phyloP scores from a whole-genome alignment of 2,888 invertebrate genomes.

The Dusona sp. region DNA sequence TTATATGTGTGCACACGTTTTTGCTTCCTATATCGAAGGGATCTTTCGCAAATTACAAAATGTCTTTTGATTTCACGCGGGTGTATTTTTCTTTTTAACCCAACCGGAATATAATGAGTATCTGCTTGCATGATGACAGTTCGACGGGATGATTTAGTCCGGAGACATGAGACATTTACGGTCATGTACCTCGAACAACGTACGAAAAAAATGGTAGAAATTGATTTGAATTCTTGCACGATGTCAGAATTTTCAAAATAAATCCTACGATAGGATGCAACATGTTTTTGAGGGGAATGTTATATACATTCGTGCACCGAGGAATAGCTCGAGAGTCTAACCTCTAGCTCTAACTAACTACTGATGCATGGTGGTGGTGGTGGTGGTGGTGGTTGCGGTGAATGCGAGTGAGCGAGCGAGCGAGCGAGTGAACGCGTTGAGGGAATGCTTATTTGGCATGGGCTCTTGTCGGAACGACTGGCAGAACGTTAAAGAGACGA shows the following conservation, averaged over 20 bases:
- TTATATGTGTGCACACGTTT: neutral
- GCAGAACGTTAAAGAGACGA: conserved; percentile 22
- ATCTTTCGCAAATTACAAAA: neutral
- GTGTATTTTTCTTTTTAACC: neutral
- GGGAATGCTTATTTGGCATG: conserved; percentile 59
- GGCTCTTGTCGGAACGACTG: conserved; percentile 35
- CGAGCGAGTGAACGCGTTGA: conserved; percentile 25
- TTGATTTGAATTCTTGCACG: neutral
- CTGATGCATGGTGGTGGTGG: neutral
- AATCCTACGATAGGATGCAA: neutral
- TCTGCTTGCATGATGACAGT: neutral
- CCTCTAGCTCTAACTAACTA: neutral
- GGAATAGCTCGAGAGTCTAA: conserved; percentile 36
- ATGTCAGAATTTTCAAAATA: too few species aligned
- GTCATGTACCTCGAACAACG: neutral
- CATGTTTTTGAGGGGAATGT: conserved; percentile 4
- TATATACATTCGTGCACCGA: conserved; percentile 21
- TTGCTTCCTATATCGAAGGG: too few species aligned
- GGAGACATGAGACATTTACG: neutral
- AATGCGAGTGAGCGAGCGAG: conserved; percentile 46
- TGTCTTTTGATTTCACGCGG: neutral
- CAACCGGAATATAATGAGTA: neutral
- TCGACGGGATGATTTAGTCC: neutral
- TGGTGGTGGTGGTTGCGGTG: conserved; percentile 10
- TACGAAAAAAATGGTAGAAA: neutral